phyloP scores from a whole-genome alignment of 2,888 invertebrate genomes.

The Drosophila prolongata region DNA sequence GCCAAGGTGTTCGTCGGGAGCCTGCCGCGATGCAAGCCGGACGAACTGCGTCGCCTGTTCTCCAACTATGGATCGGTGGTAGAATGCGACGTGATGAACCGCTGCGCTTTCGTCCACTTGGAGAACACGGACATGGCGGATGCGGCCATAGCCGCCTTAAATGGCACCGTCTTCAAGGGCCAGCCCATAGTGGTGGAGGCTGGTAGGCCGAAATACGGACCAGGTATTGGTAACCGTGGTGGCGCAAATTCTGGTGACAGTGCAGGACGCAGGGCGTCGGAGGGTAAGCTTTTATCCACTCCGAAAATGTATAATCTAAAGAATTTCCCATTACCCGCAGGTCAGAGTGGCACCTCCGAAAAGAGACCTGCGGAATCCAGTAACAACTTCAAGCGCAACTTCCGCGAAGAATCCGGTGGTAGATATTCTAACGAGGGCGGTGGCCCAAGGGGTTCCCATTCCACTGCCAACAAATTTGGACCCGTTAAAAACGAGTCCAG shows the following conservation, averaged over 20 bases:
- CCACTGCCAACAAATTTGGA: constrained; percentile 59
- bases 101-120: constrained; percentile 97
- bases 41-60: constrained; percentile 93
- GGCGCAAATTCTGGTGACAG: constrained; percentile 82
- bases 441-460: constrained; percentile 5
- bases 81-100: constrained; percentile 97
- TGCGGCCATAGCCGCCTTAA: constrained; percentile 91
- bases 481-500: constrained; percentile 70
- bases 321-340: background rate
- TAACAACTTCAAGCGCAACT: constrained; percentile 56
- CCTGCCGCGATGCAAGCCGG: constrained; percentile 92
- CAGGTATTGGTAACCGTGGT: constrained; percentile 84
- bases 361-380: constrained; percentile 28
- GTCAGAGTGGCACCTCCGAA: constrained; percentile 12
- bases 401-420: constrained; percentile 37
- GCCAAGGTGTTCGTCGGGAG: constrained; percentile 97
- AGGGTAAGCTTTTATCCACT: constrained; percentile 36
- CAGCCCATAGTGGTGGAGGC: constrained; percentile 93
- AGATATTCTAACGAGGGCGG: constrained; percentile 31
- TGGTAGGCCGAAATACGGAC: constrained; percentile 90
- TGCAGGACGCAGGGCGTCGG: constrained; percentile 52
- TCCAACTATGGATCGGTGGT: constrained; percentile 94
- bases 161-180: constrained; percentile 93
- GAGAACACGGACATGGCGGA: constrained; percentile 92
- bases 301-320: background rate